Evolutionary conservation across 2,888 invertebrate genomes (phyloP), one percentile per base, ranked within the genome.

Genomic region (Callinectes sapidus): DNA sequence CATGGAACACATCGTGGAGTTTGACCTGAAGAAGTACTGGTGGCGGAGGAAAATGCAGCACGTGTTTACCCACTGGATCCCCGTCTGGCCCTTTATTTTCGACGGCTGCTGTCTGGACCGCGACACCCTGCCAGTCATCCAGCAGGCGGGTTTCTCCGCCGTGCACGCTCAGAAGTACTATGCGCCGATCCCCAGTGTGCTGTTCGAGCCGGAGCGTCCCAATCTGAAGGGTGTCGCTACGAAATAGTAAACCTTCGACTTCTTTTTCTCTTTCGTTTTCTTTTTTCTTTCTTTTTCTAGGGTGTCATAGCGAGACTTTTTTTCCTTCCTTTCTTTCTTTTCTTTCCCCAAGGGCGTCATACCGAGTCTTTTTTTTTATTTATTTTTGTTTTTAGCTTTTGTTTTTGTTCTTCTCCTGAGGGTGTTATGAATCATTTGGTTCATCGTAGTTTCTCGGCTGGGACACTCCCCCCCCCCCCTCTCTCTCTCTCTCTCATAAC

Each of bases 1-100:
- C 91, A 90, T 95, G 92, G 95, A 95, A 87, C 95, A 95, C 92
- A 93, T 93, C 39, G 77, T 28, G 14, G 93, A 93, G 42, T 93
- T 91, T 35, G 90, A 93, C 87, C 54, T 77, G 0, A 71, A 91
- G 61, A 91, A 90, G 16, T 91, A 93, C 61, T 14, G 89, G 54
- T 61, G 81, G 66, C 18, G 93, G 77, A 85, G 61, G 28, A 42
- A 32, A 16, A 48, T 93, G 1, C 93, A 93, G 87, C 55, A 93
- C 55, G 42, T 91, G 23, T 87, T 93, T 2, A 90, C 91, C 28
- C 42, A 77, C 92, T 54, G 35, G 48, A 32, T 87, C 23, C 35
- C 81, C 48, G 55, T 93, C 0, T 91, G 91, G 91, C 90, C 91
- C 16, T 89, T 89, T 35, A 32, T 93, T 32, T 89, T 89, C 39